Base-by-base conservation (phyloP, 2,113 vertebrate genomes). In the Ranitomeya imitator region DNA sequence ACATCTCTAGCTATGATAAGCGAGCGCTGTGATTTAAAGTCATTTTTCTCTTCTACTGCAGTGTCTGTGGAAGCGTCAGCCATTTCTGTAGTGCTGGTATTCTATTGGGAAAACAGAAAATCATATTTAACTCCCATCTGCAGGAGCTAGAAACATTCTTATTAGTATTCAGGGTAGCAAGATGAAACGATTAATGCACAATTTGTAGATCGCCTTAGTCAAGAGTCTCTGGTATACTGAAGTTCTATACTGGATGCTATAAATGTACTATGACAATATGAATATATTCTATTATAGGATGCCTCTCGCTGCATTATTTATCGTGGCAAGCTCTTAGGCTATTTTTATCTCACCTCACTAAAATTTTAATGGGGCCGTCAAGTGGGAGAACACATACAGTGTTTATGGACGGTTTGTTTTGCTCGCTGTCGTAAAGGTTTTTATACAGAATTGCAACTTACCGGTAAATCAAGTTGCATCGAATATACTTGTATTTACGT, bases 301-400 rank as follows among this genome's bases (percentile, higher is more conserved):
- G 82, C 54, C 21, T 67, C 21, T 23, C 7, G 4, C 82, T 84
- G 82, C 37, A 63, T 63, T 83, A 83, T 83, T 83, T 83, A 83
- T 83, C 6, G 2, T 51, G 59, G 26, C 31, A 14, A 19, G 60
- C 80, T 51, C 80, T 83, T 82, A 63, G 31, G 9, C 18, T 61
- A 60, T 60, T 82, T 65, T 59, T 61, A 81, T 59, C 79, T 61
- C 79, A 81, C 79, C 79, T 81, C 57, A 15, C 57, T 61, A 31
- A 61, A 81, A 61, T 19, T 61, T 61, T 81, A 45, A 81, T 45
- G 59, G 79, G 59, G 59, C 7, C 73, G 52, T 76, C 73, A 21
- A 76, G 12, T 76, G 16, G 71, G 37, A 52, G n/a, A 19, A 37
- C 6, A 26, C 59, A 37, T 37, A 21, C 1, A 61, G 51, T 37